Evolutionary conservation across 2,113 vertebrate species (phyloP), one percentile per base, ranked within the genome.

Genomic region (Alligator sinensis): DNA sequence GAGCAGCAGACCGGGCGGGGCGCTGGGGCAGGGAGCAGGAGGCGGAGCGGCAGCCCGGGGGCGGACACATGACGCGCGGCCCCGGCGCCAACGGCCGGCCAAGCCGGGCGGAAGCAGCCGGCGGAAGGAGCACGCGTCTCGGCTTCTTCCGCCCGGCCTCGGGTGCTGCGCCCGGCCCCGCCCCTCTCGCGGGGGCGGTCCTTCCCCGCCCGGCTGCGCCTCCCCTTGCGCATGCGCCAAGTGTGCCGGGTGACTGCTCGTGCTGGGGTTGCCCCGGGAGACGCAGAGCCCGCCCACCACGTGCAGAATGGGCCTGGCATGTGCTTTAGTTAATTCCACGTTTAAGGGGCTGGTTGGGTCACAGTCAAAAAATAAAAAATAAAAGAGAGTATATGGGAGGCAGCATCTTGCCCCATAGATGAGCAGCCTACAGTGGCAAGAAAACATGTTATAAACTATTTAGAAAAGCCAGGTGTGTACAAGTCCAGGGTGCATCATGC

Each of bases 141-240:
- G 58, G 22, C 30, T 58, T 10, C 82, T 90, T 90, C 82, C 88
- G 76, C 82, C 88, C 77, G 82, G 64, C 58, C 54, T 30, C 9
- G 47, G 57, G 61, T 6, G 24, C 60, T 6, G 47, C 47, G 47
- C 47, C 47, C 47, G 47, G 47, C 47, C 38, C 38, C 38, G 38
- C 38, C 38, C 38, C 38, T 38, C 38, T 38, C 38, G 38, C 38
- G 38, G 38, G 38, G 4, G 38, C 6, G 38, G 38, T 38, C 38
- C 38, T 38, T 38, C 38, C 38, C 38, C 38, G 38, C 38, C 38
- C 38, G 38, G 4, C 38, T 38, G 28, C 84, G 64, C 77, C 47
- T 88, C 91, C 93, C 86, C 95, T 94, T 93, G 93, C 95, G 95
- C 95, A 47, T 47, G 47, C 47, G 47, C 47, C 47, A 47, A 47